Evolutionary conservation across 2,888 invertebrate genomes (phyloP).

Genomic region (Polymixis lichenea): DNA sequence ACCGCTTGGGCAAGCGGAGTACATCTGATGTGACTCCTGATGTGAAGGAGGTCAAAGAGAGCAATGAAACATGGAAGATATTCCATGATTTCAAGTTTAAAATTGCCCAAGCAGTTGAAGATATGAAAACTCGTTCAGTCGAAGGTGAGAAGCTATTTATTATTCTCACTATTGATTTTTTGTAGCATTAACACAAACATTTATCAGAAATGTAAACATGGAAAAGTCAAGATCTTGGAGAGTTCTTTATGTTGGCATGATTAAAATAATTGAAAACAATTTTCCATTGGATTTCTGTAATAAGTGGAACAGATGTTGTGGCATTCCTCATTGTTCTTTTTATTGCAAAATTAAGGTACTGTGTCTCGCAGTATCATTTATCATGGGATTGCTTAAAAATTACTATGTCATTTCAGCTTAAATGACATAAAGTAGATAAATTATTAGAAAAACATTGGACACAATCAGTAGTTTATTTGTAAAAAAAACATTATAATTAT

Average conservation of each 20-base stretch:
- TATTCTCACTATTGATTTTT: neutral
- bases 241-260: neutral
- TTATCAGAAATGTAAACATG: neutral
- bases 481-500: neutral
- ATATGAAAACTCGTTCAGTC: slow-evolving; percentile 93
- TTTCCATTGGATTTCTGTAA: slow-evolving; percentile 11
- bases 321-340: slow-evolving; percentile 33
- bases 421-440: too few species aligned
- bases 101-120: slow-evolving; percentile 94
- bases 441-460: too few species aligned
- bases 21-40: slow-evolving; percentile 90
- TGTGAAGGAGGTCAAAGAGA: slow-evolving; percentile 76
- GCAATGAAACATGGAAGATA: slow-evolving; percentile 93
- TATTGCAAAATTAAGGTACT: neutral
- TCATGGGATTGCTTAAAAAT: neutral
- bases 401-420: neutral
- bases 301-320: slow-evolving; percentile 28
- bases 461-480: neutral
- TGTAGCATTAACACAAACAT: neutral
- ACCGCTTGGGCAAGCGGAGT: slow-evolving; percentile 91
- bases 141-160: slow-evolving; percentile 83
- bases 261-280: neutral
- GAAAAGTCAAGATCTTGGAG: neutral
- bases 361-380: neutral
- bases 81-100: slow-evolving; percentile 94